Evolutionary conservation across 2,888 invertebrate genomes (phyloP).

Genomic region (Maniola hyperantus): DNA sequence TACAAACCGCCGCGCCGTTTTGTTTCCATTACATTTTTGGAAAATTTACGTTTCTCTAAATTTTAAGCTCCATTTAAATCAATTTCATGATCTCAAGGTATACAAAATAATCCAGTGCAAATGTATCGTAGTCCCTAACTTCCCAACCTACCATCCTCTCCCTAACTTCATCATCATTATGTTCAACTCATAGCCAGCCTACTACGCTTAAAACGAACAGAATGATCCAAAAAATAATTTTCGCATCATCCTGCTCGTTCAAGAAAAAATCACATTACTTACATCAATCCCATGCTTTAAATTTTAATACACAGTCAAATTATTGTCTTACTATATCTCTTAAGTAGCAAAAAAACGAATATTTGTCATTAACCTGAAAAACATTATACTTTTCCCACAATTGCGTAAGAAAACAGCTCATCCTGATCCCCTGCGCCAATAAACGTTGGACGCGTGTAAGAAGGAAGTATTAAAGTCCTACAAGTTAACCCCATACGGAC

Average conservation of each 20-base stretch:
- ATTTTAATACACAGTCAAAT: too few relatives aligned
- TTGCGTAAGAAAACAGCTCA: slow-evolving; percentile 23
- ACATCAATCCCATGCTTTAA: too few relatives aligned
- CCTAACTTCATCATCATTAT: too few relatives aligned
- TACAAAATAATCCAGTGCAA: not conserved
- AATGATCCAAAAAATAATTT: too few relatives aligned
- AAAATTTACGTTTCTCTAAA: slow-evolving; percentile 11
- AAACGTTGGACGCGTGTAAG: slow-evolving; percentile 56
- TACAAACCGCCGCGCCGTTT: slow-evolving; percentile 51
- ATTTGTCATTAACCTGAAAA: not conserved
- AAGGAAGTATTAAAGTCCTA: slow-evolving; percentile 77
- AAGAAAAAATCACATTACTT: too few relatives aligned
- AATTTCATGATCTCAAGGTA: not conserved
- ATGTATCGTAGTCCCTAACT: not conserved
- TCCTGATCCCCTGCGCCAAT: slow-evolving; percentile 25
- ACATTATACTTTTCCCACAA: slow-evolving; percentile 4
- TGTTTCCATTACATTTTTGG: slow-evolving; percentile 48
- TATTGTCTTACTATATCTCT: too few relatives aligned
- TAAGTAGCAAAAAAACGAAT: too few relatives aligned
- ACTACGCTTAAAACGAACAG: too few relatives aligned
- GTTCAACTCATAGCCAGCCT: too few relatives aligned
- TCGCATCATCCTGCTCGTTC: too few relatives aligned
- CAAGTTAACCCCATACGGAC: slow-evolving; percentile 68
- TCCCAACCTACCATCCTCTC: too few relatives aligned
- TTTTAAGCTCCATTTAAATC: slow-evolving; percentile 2